Percentiles rank a stretch among this genome's conserved stretches.
Evolutionary conservation across 2,888 invertebrate genomes (phyloP).

Genomic region (Orthosia cruda): DNA sequence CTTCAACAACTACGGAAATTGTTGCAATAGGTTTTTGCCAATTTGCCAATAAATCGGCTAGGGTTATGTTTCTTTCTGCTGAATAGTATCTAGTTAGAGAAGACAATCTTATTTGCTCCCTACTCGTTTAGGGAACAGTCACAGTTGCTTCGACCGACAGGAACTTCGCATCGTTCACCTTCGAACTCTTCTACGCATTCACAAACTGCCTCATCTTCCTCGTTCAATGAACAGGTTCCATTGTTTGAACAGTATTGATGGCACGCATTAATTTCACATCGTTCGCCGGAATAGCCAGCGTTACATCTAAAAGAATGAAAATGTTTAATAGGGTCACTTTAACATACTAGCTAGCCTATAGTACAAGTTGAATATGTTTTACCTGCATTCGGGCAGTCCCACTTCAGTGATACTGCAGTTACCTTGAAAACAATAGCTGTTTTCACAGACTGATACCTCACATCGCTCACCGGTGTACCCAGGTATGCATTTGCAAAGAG

Average conservation of each 20-base stretch:
- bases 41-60: neutral
- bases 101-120: neutral
- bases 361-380: neutral
- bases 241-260: neutral
- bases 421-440: neutral
- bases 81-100: neutral
- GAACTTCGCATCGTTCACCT: neutral
- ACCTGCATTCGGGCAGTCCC: neutral
- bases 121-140: neutral
- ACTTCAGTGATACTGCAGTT: neutral
- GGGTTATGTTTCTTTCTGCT: neutral
- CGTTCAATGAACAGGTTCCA: neutral
- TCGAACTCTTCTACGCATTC: neutral
- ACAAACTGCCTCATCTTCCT: neutral
- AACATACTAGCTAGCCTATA: neutral
- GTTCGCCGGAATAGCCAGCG: neutral
- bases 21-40: too few relatives aligned
- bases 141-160: neutral
- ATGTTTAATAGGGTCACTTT: neutral
- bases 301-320: neutral
- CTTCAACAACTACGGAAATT: too few relatives aligned
- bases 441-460: neutral
- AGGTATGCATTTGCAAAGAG: neutral
- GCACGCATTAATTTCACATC: neutral
- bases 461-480: neutral